Base-by-base conservation (phyloP, 2,797 vertebrate species). In the Coendou prehensilis region DNA sequence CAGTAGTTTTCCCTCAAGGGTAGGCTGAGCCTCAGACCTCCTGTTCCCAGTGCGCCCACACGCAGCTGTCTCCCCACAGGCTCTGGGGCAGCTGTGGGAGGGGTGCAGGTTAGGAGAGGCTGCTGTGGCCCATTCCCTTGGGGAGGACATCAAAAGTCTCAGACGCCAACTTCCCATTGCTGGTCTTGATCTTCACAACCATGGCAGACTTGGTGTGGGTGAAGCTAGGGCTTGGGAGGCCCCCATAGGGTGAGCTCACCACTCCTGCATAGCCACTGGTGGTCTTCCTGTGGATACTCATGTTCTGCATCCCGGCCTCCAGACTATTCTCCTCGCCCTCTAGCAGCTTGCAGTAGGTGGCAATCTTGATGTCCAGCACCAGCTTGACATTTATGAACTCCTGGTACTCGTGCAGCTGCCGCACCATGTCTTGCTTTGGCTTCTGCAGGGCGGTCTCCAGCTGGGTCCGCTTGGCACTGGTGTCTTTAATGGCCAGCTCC, bases 321-420 rank as follows among this genome's bases (percentile, higher is more conserved):
- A 98, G 93, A 87, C 98, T 98, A 80, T 18, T 96, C 97, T 98
- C 98, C 96, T 98, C 97, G 22, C 97, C 98, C 98, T 99, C 99
- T 98, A 99, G 98, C 41, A 47, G 71, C 71, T 75, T 23, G 23
- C 22, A 28, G 71, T 47, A 47, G 71, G 26, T 75, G 71, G 71
- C 23, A 0, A 45, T 26, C 23, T 75, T 2, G 11, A 75, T 15
- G 41, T 28, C 41, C 41, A 75, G 23, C 1, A 11, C 23, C 71
- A 75, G 71, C 22, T 26, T 47, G 71, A 26, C 9, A 23, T 15
- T 28, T 22, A 13, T 15, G 71, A 28, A 45, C 23, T 45, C 11
- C 71, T 47, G 71, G 41, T 75, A 75, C 23, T 26, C 41, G 2
- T 6, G 23, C 71, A 15, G 11, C 41, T 75, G 41, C 41, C 4